These are phyloP conservation scores for Eristalis tenax DNA, from an alignment of 2,888 invertebrate genomes.

Conservation along the genomic window DNA sequence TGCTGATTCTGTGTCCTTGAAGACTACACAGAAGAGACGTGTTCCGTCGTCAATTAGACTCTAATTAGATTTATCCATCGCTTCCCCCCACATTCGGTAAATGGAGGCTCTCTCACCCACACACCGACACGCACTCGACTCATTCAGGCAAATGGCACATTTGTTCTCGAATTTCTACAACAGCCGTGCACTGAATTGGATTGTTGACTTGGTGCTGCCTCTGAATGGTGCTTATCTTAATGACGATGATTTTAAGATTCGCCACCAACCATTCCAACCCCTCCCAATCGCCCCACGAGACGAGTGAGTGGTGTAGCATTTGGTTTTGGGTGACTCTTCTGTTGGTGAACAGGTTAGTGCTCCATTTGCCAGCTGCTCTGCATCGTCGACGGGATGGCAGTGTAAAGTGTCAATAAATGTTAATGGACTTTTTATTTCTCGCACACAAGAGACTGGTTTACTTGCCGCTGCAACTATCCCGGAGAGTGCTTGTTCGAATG, in stretches of 20 bases:
- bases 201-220: slow-evolving; percentile 46
- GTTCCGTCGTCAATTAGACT: slow-evolving; percentile 61
- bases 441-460: slow-evolving; percentile 11
- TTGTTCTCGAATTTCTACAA: slow-evolving; percentile 47
- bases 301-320: slow-evolving; percentile 9
- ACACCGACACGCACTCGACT: neutral
- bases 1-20: slow-evolving; percentile 45
- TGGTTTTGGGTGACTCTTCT: neutral
- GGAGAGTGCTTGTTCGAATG: neutral
- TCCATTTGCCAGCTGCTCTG: slow-evolving; percentile 11
- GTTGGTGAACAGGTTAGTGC: slow-evolving; percentile 14
- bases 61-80: slow-evolving; percentile 49
- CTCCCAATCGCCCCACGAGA: neutral
- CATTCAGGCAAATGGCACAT: slow-evolving; percentile 10
- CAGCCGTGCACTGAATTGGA: slow-evolving; percentile 10
- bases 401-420: slow-evolving; percentile 44
- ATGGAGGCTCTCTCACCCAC: neutral
- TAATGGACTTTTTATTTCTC: slow-evolving; percentile 43
- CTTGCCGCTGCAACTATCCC: slow-evolving; percentile 13
- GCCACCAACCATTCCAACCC: neutral
- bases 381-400: neutral
- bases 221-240: slow-evolving; percentile 41
- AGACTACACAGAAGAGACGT: slow-evolving; percentile 36
- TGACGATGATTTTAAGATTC: slow-evolving; percentile 36
- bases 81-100: neutral